Base-by-base conservation (phyloP, 2,888 invertebrate species). In the Nebria brevicollis region DNA sequence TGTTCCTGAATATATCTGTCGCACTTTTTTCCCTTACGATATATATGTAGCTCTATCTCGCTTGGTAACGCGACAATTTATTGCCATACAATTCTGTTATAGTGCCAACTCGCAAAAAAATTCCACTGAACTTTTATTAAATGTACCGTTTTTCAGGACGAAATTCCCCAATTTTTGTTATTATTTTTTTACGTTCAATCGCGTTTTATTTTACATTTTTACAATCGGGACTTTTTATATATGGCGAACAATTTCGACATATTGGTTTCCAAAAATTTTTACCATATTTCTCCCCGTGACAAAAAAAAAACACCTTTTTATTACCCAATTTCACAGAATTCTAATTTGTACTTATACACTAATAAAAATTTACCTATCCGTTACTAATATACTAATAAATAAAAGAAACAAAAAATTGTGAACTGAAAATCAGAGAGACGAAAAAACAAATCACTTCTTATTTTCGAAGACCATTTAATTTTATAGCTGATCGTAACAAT, bases 401-500 rank as follows among this genome's bases (percentile, higher is more conserved):
- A 2, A 3, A 13, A 11, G 8, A 54, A 54, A 54, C 54, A 54
- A 70, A 70, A 26, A 20, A 20, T 20, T 20, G 20, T 20, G 20
- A 20, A 20, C 20, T 20, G 20, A 20, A 20, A 20, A 20, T 20
- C 5, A 25, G 25, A 34, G 34, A 70, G 34, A 70, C 26, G 70
- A 70, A 70, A 70, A 70, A 70, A 26, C 70, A 73, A 73, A 73
- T 73, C 73, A 73, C 73, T 73, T 73, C 73, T 73, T 73, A 41
- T 73, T 73, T 73, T 70, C 73, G 73, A 42, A 34, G 43, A 41
- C 73, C 73, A 73, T 73, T 73, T 73, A 73, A 73, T 73, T 73
- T 73, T 73, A 73, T 73, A 13, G 43, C 73, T 34, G 73, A 42
- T 42, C 73, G 43, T 73, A 41, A 73, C n/a, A 41, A 41, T 34